Conservation (phyloP, 1,140 invertebrate species). For the Lordiphosa mommai region DNA sequence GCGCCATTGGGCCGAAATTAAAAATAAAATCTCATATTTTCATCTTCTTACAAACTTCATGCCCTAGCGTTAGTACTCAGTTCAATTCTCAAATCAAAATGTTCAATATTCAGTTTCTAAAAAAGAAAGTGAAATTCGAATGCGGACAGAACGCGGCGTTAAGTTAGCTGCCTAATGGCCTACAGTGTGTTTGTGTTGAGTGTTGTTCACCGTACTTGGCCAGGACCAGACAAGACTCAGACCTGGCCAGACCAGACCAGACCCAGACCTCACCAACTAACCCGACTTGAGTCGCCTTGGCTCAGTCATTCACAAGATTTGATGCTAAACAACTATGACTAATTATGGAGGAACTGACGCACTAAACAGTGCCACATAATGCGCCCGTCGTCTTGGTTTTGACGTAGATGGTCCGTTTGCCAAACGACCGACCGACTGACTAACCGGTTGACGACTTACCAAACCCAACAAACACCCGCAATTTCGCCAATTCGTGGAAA, state of each 20-base stretch:
- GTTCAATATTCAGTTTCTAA: conserved; percentile 59
- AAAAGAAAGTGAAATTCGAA: conserved; percentile 72
- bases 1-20: no score
- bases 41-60: conserved; percentile 4
- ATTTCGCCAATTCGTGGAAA: conserved; percentile 77
- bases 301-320: conserved; percentile 69
- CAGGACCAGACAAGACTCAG: conserved; percentile 53
- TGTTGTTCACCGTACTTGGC: conserved; percentile 58
- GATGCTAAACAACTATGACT: conserved; percentile 78
- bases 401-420: conserved; percentile 58
- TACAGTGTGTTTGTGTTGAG: conserved; percentile 21
- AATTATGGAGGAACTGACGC: conserved; percentile 75
- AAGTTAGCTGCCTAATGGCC: conserved; percentile 60
- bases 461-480: conserved; percentile 61
- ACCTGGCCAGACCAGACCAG: conserved; percentile 3
- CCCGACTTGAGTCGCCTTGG: conserved; percentile 15
- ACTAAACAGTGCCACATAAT: conserved; percentile 76
- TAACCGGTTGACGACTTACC: conserved; percentile 25
- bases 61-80: no score
- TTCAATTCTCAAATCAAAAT: conserved; percentile 34
- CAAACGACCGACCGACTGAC: no score
- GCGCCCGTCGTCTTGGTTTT: conserved; percentile 67
- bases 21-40: conserved; percentile 2
- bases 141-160: conserved; percentile 66
- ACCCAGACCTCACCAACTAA: neutral